Percentiles rank a stretch among this genome's conserved stretches.
These are phyloP conservation scores for Teleiodes luculella DNA, from an alignment of 2,888 invertebrate genomes.

Conservation along the genomic window DNA sequence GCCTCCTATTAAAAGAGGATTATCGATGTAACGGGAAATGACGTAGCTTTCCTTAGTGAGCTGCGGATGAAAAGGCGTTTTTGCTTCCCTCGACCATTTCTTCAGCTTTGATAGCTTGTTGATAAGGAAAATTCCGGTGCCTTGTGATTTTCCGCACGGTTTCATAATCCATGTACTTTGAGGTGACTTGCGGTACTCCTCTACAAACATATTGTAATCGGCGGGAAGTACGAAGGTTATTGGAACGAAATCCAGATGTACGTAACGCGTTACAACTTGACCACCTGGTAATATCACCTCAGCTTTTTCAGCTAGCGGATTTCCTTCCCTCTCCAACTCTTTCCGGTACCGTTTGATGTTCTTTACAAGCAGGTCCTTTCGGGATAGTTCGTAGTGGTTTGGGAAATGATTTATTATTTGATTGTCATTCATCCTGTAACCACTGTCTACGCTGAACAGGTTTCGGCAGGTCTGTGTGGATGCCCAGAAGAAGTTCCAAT, in stretches of 20 bases:
- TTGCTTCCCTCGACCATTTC: slow-evolving; percentile 92
- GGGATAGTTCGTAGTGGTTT: slow-evolving; percentile 95
- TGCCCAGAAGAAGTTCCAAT: slow-evolving; percentile 98
- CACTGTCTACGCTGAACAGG: slow-evolving; percentile 82
- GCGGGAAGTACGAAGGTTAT: slow-evolving; percentile 95
- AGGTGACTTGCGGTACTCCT: slow-evolving; percentile 95
- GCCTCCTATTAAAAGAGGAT: slow-evolving; percentile 95
- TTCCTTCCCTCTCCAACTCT: slow-evolving; percentile 94
- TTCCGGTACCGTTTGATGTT: slow-evolving; percentile 96
- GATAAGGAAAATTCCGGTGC: slow-evolving; percentile 96
- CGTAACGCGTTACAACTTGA: slow-evolving; percentile 83
- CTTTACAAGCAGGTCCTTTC: slow-evolving; percentile 97
- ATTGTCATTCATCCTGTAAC: slow-evolving; percentile 83
- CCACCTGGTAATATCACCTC: slow-evolving; percentile 75
- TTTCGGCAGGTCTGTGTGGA: slow-evolving; percentile 92
- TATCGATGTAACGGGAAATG: slow-evolving; percentile 97
- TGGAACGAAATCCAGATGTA: slow-evolving; percentile 94
- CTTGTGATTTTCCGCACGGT: slow-evolving; percentile 96
- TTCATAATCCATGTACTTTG: slow-evolving; percentile 99
- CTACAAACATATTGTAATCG: slow-evolving; percentile 98
- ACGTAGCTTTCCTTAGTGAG: slow-evolving; percentile 93
- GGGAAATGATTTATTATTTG: slow-evolving; percentile 97
- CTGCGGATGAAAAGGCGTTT: slow-evolving; percentile 90
- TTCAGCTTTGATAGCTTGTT: slow-evolving; percentile 96
- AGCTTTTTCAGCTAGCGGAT: slow-evolving; percentile 87